Base-by-base conservation (phyloP, 2,113 vertebrate species). In the Stomatorhinus ivindoensis region DNA sequence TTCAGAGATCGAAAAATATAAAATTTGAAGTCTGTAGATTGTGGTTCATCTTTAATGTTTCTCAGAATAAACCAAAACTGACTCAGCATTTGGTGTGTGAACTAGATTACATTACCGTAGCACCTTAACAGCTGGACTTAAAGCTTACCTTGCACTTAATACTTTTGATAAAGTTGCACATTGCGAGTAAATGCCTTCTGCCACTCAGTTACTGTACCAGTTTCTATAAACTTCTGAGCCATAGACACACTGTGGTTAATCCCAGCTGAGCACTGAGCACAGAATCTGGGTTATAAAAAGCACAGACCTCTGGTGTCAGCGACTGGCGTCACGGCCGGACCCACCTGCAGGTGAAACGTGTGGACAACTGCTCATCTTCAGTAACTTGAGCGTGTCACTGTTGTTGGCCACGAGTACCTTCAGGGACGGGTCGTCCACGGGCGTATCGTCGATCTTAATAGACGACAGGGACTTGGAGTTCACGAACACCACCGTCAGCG, bases 361-460 rank as follows among this genome's bases (percentile, higher is more conserved):
- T 92, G 97, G 97, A 93, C 96, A 97, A 91, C 96, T 97, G 89
- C 95, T 97, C 96, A 97, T 97, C 94, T 97, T 97, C 1, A 97
- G 92, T 35, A 97, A 93, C 91, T 94, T 95, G 9, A 97, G 92
- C 44, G 95, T 97, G 83, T 96, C 96, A 27, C 96, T 97, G 15
- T 97, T 97, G 92, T 96, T 97, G 86, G 96, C 95, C 61, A 97
- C 96, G 17, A 97, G 95, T 90, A 97, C 96, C 89, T 97, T 97
- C 91, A 97, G 90, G 15, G 97, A 97, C 89, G 96, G 96, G 92
- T 97, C 96, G 91, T 97, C 96, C 55, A 96, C 94, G 0, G 96
- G 96, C 0, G 96, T 96, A 88, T 97, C 96, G 92, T 97, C 96
- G 35, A 96, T 94, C 93, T 96, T 97, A 92, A 97, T 94, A 1